Percentiles rank a stretch among this genome's conserved stretches.
Evolutionary conservation across 2,797 vertebrate genomes (phyloP).

Genomic region (Oreortyx pictus): DNA sequence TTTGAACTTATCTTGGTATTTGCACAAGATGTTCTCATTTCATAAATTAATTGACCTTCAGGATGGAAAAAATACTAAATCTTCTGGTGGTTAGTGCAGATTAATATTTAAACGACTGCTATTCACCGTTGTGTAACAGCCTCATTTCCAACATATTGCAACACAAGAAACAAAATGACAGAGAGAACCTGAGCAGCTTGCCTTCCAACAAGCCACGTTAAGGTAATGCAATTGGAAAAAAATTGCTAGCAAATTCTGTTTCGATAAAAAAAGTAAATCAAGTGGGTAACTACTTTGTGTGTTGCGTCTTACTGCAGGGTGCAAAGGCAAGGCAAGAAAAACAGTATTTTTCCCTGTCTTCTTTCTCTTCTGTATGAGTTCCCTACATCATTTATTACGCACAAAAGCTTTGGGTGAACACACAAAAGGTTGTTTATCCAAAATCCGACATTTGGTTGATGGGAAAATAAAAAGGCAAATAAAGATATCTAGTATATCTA

Average conservation of each 20-base stretch:
- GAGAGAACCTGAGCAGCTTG: background rate
- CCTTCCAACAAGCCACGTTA: background rate
- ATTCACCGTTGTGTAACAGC: background rate
- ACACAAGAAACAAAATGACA: background rate
- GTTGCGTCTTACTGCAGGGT: background rate
- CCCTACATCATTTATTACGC: background rate
- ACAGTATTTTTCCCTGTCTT: background rate
- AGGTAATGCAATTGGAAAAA: background rate
- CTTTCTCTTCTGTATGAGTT: background rate
- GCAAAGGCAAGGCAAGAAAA: background rate
- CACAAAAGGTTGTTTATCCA: background rate
- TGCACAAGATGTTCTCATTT: slow-evolving; percentile 54
- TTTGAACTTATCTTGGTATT: slow-evolving; percentile 52
- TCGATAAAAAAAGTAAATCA: background rate
- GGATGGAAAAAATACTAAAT: background rate
- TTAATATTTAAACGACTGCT: background rate
- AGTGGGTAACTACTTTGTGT: background rate
- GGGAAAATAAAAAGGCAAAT: background rate
- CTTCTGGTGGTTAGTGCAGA: slow-evolving; percentile 38
- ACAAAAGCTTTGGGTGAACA: background rate
- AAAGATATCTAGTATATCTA: background rate
- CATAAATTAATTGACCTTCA: slow-evolving; percentile 57
- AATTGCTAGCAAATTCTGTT: background rate
- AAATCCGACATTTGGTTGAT: background rate
- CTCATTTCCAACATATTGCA: background rate